phyloP scores from a whole-genome alignment of 1,140 invertebrate genomes.

The Mamestra configurata region DNA sequence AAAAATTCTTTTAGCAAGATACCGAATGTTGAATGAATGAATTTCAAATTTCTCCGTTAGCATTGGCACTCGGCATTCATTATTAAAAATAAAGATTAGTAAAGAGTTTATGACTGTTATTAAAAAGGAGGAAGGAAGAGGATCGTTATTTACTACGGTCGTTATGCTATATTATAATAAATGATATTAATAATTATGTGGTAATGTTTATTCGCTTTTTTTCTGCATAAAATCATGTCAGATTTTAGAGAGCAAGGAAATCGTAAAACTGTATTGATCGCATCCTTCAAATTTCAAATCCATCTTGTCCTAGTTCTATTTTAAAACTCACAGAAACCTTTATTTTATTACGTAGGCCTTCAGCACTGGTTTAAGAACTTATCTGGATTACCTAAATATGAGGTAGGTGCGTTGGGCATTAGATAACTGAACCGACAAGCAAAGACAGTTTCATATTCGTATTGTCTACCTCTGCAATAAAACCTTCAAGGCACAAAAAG shows the following conservation, averaged over 20 bases:
- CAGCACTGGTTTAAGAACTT: too few relatives aligned
- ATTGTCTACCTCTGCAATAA: not conserved
- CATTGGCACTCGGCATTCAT: slow-evolving; percentile 8
- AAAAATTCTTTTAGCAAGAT: slow-evolving; percentile 16
- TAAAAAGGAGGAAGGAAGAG: slow-evolving; percentile 43
- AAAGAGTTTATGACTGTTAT: slow-evolving; percentile 22
- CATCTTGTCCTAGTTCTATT: not conserved
- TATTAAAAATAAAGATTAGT: slow-evolving; percentile 34
- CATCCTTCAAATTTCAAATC: not conserved
- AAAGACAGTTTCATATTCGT: too few relatives aligned
- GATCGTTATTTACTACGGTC: slow-evolving; percentile 40
- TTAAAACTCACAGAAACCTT: too few relatives aligned
- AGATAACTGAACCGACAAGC: too few relatives aligned
- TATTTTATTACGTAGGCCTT: too few relatives aligned
- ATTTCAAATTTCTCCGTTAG: slow-evolving; percentile 17
- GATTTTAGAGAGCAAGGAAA: slow-evolving; percentile 28
- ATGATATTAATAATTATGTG: slow-evolving; percentile 17
- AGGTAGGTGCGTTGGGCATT: too few relatives aligned
- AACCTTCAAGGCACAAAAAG: not conserved
- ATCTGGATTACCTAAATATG: too few relatives aligned
- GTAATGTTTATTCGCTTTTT: slow-evolving; percentile 13
- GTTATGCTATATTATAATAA: slow-evolving; percentile 4
- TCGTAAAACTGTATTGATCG: not conserved
- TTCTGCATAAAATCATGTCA: slow-evolving; percentile 18
- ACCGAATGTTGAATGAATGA: slow-evolving; percentile 1